phyloP scores from a whole-genome alignment of 2,888 invertebrate genomes.

The Limnephilus auricula region DNA sequence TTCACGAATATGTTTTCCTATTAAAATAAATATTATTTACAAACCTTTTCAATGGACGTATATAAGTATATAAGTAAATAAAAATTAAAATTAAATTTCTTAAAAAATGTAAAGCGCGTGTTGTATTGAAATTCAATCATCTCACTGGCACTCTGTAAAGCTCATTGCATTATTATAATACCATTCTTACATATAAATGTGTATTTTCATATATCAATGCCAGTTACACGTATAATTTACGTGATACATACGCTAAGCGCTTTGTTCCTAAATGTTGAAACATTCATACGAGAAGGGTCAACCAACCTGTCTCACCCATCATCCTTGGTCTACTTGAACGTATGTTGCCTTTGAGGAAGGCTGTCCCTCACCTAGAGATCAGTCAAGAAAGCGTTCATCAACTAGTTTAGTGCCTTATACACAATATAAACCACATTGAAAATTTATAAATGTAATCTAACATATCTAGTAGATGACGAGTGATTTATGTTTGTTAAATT shows the following conservation, averaged over 20 bases:
- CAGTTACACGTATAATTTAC: too few species aligned
- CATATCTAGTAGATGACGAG: not conserved
- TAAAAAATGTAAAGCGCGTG: too few species aligned
- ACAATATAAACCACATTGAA: not conserved
- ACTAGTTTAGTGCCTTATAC: not conserved
- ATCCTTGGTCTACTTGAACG: not conserved
- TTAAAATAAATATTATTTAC: too few species aligned
- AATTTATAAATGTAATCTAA: not conserved
- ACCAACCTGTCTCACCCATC: not conserved
- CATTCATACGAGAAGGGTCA: not conserved
- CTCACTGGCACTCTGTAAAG: too few species aligned
- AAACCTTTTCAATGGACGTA: too few species aligned
- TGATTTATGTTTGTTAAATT: not conserved
- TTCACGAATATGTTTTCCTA: too few species aligned
- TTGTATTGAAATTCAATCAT: too few species aligned
- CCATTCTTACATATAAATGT: too few species aligned
- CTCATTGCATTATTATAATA: too few species aligned
- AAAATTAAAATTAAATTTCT: too few species aligned
- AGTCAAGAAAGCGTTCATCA: not conserved
- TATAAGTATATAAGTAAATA: too few species aligned
- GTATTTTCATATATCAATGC: too few species aligned
- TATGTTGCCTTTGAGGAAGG: not conserved
- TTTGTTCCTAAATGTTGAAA: not conserved
- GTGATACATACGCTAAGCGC: not conserved
- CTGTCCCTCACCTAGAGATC: not conserved